These are phyloP conservation scores for Atherinomorus stipes DNA, from an alignment of 2,113 vertebrate genomes.

Conservation along the genomic window DNA sequence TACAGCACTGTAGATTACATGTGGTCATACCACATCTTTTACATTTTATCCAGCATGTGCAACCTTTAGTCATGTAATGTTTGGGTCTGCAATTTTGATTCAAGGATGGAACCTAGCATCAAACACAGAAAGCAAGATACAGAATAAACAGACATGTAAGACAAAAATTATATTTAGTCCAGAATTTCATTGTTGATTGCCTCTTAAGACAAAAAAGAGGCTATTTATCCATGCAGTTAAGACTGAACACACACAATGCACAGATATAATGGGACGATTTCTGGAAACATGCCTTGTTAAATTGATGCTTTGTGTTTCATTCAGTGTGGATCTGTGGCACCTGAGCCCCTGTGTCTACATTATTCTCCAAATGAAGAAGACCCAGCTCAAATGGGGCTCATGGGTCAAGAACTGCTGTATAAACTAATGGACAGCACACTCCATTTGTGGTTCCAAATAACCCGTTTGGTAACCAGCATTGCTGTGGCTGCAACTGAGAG, in stretches of 20 bases:
- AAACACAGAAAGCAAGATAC: neutral
- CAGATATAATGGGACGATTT: conserved; percentile 8
- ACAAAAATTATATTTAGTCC: neutral
- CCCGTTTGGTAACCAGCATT: neutral
- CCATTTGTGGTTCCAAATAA: neutral
- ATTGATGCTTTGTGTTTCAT: conserved; percentile 26
- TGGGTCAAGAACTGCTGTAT: neutral
- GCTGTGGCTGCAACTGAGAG: conserved; percentile 6
- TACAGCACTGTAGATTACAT: too few species aligned
- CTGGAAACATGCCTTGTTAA: conserved; percentile 12
- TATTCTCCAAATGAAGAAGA: conserved; percentile 5
- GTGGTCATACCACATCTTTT: too few species aligned
- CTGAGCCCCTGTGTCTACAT: conserved; percentile 24
- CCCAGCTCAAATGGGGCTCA: neutral
- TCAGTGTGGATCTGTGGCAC: conserved; percentile 30
- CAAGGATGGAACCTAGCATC: too few species aligned
- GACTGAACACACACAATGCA: conserved; percentile 4
- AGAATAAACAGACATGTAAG: neutral
- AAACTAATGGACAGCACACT: neutral
- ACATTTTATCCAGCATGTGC: too few species aligned
- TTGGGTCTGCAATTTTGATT: too few species aligned
- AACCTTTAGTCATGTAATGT: too few species aligned
- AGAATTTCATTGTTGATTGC: conserved; percentile 4
- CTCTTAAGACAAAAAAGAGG: neutral
- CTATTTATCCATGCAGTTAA: conserved; percentile 14